Evolutionary conservation across 2,113 vertebrate species (phyloP).

Genomic region (Paedocypris sp.): DNA sequence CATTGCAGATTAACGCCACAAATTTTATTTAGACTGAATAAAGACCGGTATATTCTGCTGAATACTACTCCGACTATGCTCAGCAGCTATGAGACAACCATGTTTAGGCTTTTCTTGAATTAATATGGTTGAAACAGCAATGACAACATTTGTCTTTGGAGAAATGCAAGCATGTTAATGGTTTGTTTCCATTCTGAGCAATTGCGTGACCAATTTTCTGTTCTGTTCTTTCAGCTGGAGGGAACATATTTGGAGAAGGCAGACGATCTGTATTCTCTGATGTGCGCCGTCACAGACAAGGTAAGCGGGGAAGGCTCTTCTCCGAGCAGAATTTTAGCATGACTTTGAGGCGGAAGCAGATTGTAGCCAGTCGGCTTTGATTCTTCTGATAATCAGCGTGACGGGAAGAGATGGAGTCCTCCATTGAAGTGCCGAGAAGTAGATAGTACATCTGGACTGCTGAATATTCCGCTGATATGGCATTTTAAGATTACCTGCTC

Average conservation of each 20-base stretch:
- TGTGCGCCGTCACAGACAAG: slow-evolving; percentile 77
- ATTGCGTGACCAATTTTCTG: background rate
- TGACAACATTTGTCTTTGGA: background rate
- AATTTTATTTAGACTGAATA: too few relatives aligned
- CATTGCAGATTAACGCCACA: too few relatives aligned
- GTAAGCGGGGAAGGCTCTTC: slow-evolving; percentile 50
- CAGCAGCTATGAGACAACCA: background rate
- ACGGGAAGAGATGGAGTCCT: background rate
- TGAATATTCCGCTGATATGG: slow-evolving; percentile 5
- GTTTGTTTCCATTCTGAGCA: background rate
- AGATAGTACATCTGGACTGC: background rate
- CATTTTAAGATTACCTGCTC: too few relatives aligned
- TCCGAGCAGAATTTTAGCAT: slow-evolving; percentile 3
- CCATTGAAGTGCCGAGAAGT: background rate
- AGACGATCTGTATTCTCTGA: slow-evolving; percentile 61
- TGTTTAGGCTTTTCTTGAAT: background rate
- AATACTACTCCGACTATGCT: too few relatives aligned
- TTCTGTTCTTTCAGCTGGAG: slow-evolving; percentile 42
- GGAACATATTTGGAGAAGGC: slow-evolving; percentile 75
- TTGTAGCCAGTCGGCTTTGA: background rate
- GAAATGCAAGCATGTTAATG: background rate
- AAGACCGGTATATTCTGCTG: too few relatives aligned
- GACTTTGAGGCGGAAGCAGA: background rate
- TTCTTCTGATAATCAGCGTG: background rate
- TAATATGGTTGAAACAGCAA: background rate